Evolutionary conservation across 1,140 invertebrate genomes (phyloP).

Genomic region (Plodia interpunctella): DNA sequence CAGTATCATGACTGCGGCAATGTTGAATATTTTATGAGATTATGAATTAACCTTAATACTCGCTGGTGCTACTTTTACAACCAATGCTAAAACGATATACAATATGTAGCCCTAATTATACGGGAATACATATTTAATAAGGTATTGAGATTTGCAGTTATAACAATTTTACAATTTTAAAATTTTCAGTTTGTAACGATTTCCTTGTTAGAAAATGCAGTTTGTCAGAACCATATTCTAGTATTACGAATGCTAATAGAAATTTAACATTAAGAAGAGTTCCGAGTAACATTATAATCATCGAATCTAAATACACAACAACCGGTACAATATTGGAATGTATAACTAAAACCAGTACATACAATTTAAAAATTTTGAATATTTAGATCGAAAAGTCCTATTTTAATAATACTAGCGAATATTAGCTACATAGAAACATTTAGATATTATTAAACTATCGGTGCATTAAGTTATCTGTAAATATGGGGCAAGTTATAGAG

Average conservation of each 20-base stretch:
- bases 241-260: neutral
- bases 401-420: slow-evolving; percentile 20
- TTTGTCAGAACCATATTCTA: neutral
- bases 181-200: neutral
- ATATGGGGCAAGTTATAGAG: slow-evolving; percentile 13
- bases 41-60: neutral
- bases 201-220: neutral
- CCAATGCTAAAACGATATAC: too few species aligned
- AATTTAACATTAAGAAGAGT: neutral
- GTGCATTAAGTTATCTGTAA: neutral
- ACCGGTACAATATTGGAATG: neutral
- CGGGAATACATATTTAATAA: too few species aligned
- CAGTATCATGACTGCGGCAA: neutral
- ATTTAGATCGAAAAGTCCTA: slow-evolving; percentile 9
- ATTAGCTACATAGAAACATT: slow-evolving; percentile 15
- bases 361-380: neutral
- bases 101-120: too few species aligned
- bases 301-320: neutral
- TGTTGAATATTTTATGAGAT: neutral
- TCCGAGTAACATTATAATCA: neutral
- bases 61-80: too few species aligned
- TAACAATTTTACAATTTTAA: too few species aligned
- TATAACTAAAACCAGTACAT: neutral
- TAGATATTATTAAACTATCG: neutral
- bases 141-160: too few species aligned